Conservation (phyloP, 2,797 vertebrate species). For the Adelosebastes latens region DNA sequence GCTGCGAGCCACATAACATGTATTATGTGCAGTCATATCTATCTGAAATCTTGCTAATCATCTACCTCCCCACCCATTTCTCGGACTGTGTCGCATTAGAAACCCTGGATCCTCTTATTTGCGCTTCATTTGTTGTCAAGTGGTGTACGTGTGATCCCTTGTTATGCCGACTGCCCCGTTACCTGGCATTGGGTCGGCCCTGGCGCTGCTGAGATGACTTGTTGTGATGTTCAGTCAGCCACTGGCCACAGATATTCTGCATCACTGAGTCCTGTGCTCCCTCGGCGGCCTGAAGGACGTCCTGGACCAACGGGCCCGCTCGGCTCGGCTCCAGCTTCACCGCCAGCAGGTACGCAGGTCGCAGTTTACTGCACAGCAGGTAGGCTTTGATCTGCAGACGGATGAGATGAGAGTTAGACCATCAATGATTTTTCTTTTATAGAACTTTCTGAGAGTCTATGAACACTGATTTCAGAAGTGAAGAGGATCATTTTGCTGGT, state of each 20-base stretch:
- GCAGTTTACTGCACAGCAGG: constrained; percentile 90
- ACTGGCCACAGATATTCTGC: constrained; percentile 93
- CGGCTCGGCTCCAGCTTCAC: constrained; percentile 90
- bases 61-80: neutral
- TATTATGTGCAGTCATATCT: neutral
- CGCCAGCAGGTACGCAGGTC: constrained; percentile 92
- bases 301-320: constrained; percentile 88
- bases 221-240: constrained; percentile 90
- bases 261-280: constrained; percentile 88
- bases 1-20: neutral
- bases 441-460: neutral
- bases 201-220: constrained; percentile 71
- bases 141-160: neutral
- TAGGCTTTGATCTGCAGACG: constrained; percentile 91
- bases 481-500: neutral
- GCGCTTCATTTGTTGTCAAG: neutral
- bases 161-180: neutral
- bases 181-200: constrained; percentile 63
- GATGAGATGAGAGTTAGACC: neutral
- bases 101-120: constrained; percentile 1
- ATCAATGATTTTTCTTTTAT: neutral
- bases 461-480: neutral
- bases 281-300: constrained; percentile 89
- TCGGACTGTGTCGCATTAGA: neutral
- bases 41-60: neutral